phyloP scores from a whole-genome alignment of 1,140 invertebrate species.

The Philopotamus ludificatus region DNA sequence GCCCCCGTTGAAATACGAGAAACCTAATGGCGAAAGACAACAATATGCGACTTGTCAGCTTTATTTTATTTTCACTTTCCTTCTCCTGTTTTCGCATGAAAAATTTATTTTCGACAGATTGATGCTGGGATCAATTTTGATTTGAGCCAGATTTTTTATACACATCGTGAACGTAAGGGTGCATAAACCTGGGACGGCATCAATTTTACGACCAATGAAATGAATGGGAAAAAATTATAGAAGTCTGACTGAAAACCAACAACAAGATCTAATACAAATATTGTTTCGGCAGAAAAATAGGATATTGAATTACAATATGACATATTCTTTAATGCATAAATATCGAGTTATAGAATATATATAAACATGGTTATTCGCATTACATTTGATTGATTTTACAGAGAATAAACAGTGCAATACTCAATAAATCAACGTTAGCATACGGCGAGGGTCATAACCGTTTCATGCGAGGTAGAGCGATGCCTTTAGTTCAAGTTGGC shows the following conservation, averaged over 20 bases:
- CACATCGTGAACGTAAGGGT: background rate
- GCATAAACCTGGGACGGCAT: background rate
- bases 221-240: too few species aligned
- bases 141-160: background rate
- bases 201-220: too few species aligned
- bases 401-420: background rate
- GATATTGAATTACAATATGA: too few species aligned
- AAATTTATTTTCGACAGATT: background rate
- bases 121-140: background rate
- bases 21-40: constrained; percentile 24
- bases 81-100: background rate
- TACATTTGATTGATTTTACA: background rate
- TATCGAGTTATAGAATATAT: too few species aligned
- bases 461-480: background rate
- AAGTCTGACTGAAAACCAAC: too few species aligned
- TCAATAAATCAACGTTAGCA: background rate
- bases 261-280: too few species aligned
- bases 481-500: background rate
- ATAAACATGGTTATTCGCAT: too few species aligned
- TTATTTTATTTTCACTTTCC: background rate
- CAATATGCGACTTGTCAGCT: background rate
- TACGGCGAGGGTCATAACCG: background rate
- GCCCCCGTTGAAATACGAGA: constrained; percentile 20
- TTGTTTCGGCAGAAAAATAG: too few species aligned
- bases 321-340: too few species aligned